These are phyloP conservation scores for Nomada flava DNA, from an alignment of 2,888 invertebrate genomes.

Conservation along the genomic window DNA sequence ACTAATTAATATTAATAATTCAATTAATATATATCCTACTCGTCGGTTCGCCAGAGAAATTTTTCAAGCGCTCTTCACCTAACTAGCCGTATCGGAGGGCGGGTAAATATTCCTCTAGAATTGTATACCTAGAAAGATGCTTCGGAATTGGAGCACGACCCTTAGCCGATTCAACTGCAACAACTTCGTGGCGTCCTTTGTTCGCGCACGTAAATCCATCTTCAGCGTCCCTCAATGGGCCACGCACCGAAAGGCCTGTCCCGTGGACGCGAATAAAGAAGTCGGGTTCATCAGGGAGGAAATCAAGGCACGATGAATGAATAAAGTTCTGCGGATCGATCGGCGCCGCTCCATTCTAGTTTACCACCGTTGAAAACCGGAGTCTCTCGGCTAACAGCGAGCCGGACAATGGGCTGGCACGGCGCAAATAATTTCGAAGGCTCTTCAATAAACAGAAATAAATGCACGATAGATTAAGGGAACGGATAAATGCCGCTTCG, in stretches of 20 bases:
- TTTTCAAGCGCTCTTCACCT: background rate
- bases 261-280: conserved; percentile 21
- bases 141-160: background rate
- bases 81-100: too few species aligned
- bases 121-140: background rate
- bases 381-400: conserved; percentile 11
- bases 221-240: background rate
- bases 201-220: background rate
- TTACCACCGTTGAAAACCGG: conserved; percentile 3
- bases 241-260: background rate
- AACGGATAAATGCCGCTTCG: conserved; percentile 58
- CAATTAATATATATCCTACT: too few species aligned
- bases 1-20: too few species aligned
- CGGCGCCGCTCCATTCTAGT: conserved; percentile 10
- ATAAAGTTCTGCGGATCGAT: conserved; percentile 24
- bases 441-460: conserved; percentile 57
- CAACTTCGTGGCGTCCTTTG: background rate
- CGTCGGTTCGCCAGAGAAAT: background rate
- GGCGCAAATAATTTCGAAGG: conserved; percentile 53
- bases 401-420: conserved; percentile 38
- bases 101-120: too few species aligned
- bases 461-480: conserved; percentile 57
- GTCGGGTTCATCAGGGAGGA: background rate
- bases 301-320: conserved; percentile 18
- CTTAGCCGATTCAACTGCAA: background rate